These are phyloP conservation scores for Rhinatrema bivittatum DNA, from an alignment of 2,797 vertebrate species.

Conservation along the genomic window DNA sequence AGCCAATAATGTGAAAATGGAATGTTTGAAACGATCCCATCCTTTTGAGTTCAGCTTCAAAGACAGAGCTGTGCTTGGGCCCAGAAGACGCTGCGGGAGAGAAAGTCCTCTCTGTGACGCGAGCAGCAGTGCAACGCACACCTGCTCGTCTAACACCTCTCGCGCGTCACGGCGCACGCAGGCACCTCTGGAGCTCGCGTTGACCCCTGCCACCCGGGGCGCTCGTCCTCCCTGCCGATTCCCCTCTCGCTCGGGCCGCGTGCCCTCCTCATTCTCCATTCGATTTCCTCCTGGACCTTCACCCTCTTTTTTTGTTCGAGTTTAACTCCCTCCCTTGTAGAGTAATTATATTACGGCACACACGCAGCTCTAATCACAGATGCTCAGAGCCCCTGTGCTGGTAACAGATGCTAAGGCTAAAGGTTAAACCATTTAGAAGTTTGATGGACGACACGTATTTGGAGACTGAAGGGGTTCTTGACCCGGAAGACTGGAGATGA, in stretches of 20 bases:
- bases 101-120: slow-evolving; percentile 16
- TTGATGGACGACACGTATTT: too few relatives aligned
- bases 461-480: too few relatives aligned
- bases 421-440: too few relatives aligned
- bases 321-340: too few relatives aligned
- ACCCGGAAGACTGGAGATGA: too few relatives aligned
- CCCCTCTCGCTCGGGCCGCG: not conserved
- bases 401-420: too few relatives aligned
- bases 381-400: slow-evolving; percentile 5
- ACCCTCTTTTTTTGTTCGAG: too few relatives aligned
- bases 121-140: not conserved
- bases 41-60: slow-evolving; percentile 28
- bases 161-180: slow-evolving; percentile 2
- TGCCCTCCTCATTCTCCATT: slow-evolving; percentile 2
- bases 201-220: too few relatives aligned
- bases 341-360: too few relatives aligned
- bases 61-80: slow-evolving; percentile 49
- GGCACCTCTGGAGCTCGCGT: too few relatives aligned
- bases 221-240: not conserved
- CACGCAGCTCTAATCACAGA: slow-evolving; percentile 13
- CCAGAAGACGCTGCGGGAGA: slow-evolving; percentile 19
- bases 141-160: slow-evolving; percentile 5
- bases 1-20: slow-evolving; percentile 43
- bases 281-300: slow-evolving; percentile 11
- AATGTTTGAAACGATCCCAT: slow-evolving; percentile 36